Evolutionary conservation across 2,797 vertebrate genomes (phyloP).

Genomic region (Falco berigora): DNA sequence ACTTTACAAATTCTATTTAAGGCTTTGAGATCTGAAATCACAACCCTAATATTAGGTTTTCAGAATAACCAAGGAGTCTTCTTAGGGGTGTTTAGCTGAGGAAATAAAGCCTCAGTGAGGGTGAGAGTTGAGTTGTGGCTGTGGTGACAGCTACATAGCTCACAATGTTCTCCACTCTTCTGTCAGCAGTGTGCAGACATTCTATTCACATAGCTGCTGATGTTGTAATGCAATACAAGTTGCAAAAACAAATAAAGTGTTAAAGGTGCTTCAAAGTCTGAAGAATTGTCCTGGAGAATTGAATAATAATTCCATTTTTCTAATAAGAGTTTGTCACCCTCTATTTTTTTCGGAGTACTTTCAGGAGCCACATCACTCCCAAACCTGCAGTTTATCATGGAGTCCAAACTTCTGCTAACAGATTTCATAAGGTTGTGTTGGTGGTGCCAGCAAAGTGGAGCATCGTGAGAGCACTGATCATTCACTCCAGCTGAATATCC

Average conservation of each 20-base stretch:
- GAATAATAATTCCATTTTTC: neutral
- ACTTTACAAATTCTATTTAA: neutral
- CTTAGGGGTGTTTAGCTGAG: neutral
- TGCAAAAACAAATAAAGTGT: neutral
- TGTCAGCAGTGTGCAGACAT: neutral
- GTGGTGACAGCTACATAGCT: neutral
- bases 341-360: neutral
- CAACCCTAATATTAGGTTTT: neutral
- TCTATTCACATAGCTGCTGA: neutral
- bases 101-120: neutral
- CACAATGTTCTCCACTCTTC: neutral
- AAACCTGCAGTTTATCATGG: neutral
- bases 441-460: neutral
- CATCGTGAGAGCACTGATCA: neutral
- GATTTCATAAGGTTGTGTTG: neutral
- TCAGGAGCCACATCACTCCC: neutral
- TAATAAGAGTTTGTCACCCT: neutral
- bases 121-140: neutral
- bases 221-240: neutral
- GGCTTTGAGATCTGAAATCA: neutral
- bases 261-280: neutral
- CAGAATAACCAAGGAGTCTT: neutral
- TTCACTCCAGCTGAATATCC: neutral
- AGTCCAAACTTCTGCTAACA: neutral
- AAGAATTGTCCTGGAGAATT: neutral